Base-by-base conservation (phyloP, 2,797 vertebrate genomes). In the Margarornis squamiger region DNA sequence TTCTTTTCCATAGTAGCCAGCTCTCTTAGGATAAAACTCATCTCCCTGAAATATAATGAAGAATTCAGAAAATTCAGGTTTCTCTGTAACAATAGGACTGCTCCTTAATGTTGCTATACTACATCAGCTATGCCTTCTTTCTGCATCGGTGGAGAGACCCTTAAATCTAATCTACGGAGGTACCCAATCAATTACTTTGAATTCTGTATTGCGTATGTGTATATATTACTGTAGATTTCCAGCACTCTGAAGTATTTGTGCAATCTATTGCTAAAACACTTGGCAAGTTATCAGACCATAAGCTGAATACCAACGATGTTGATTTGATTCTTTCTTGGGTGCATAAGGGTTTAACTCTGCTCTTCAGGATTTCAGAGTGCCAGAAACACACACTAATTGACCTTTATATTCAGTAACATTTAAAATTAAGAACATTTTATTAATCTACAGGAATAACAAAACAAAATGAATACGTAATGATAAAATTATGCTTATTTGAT, bases 261-360 rank as follows among this genome's bases (percentile, higher is more conserved):
- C 95, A 95, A 95, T 96, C 94, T 96, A 95, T 89, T 96, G 62
- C 90, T 94, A 74, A 88, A 97, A 86, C 71, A 94, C 81, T 96
- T 89, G 76, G 85, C 77, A 95, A 97, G 86, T 96, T 96, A 90
- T 90, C 86, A 96, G 88, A 96, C 92, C 82, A 86, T 90, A 66
- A 73, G 72, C 41, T 94, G 97, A 97, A 97, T 97, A 86, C 63
- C 96, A 97, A 96, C 92, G 77, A 89, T 67, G 59, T 87, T 95
- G 88, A 97, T 97, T 89, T 96, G 93, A 87, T 95, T 96, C 70
- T 83, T 96, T 65, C 86, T 91, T 90, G n/a, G 48, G 34, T 91
- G 82, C 38, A 91, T 1, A 89, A 76, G 89, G 21, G 27, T 96
- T 97, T 96, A 94, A 88, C 30, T 55, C 23, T 85, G 55, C 24